Base-by-base conservation (phyloP, 2,888 invertebrate species). In the Torymus tubicola region DNA sequence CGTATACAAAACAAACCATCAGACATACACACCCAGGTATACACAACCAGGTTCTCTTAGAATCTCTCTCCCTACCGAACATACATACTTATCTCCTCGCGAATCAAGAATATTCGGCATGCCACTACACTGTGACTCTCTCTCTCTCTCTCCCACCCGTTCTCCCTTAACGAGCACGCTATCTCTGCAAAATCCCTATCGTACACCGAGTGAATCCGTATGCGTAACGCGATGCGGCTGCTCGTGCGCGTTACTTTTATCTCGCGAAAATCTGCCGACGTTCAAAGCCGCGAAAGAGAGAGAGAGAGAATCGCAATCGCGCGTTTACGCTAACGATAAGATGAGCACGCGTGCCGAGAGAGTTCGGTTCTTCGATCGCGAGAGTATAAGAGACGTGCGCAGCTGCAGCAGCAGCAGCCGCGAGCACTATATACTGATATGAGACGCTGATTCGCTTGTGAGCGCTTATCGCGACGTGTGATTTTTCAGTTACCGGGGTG, bases 71-170 rank as follows among this genome's bases (percentile, higher is more conserved):
- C 42, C 5, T 8, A 42, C 42, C 8, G 42, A 42, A 42, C 8
- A 8, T 42, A 42, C 42, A 42, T 42, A 42, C 42, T 42, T 52
- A 73, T 73, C 73, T n/a, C 57, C 10, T 18, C 24, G 5, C 10
- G 57, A n/a, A 75, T 68, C 57, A 16, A 24, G 53, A 67, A 75
- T 75, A 53, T 68, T 75, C 75, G 31, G 67, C 75, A 31, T 58
- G 52, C 67, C 67, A 58, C 2, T 55, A 3, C 5, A 52, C 16
- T 8, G 42, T 42, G 42, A 42, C 42, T 42, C 42, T 42, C 31
- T 31, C 31, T 31, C 31, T 31, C 11, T 53, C n/a, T 69, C 31
- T 31, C 31, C 4, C 31, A 2, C 11, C 52, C n/a, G 58, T 42
- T 31, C 55, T 69, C 68, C 21, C 24, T 55, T 65, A 65, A 65